Percentiles rank a stretch among this genome's conserved stretches.
phyloP scores from a whole-genome alignment of 2,888 invertebrate genomes.

The Polydrusus pterygomalis region DNA sequence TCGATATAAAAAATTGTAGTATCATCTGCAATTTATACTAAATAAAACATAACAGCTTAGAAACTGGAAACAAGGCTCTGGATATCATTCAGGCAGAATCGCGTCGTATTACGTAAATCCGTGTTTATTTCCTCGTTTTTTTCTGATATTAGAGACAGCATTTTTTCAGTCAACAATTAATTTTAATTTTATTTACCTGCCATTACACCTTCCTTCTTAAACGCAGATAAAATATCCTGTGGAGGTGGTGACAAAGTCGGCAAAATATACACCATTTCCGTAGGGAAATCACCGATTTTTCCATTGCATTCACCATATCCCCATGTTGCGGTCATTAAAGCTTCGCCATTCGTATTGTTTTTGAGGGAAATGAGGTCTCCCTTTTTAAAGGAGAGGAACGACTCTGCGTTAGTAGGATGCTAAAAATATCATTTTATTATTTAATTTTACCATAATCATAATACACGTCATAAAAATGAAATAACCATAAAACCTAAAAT shows the following conservation, averaged over 20 bases:
- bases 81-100: no score
- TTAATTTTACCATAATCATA: background rate
- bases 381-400: constrained; percentile 77
- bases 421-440: constrained; percentile 41
- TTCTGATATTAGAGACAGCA: no score
- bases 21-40: no score
- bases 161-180: no score
- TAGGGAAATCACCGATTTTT: constrained; percentile 87
- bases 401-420: constrained; percentile 75
- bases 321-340: constrained; percentile 82
- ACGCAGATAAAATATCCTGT: constrained; percentile 78
- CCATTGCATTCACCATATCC: constrained; percentile 83
- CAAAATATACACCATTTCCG: constrained; percentile 89
- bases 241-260: constrained; percentile 88
- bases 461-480: no score
- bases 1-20: no score
- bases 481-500: no score
- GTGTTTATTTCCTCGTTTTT: no score
- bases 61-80: no score
- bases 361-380: constrained; percentile 89
- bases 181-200: constrained; percentile 33
- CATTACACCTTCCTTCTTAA: constrained; percentile 75
- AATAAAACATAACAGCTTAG: no score
- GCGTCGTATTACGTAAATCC: no score
- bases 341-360: constrained; percentile 84